Evolutionary conservation across 2,888 invertebrate species (phyloP).

Genomic region (Andrena bucephala): DNA sequence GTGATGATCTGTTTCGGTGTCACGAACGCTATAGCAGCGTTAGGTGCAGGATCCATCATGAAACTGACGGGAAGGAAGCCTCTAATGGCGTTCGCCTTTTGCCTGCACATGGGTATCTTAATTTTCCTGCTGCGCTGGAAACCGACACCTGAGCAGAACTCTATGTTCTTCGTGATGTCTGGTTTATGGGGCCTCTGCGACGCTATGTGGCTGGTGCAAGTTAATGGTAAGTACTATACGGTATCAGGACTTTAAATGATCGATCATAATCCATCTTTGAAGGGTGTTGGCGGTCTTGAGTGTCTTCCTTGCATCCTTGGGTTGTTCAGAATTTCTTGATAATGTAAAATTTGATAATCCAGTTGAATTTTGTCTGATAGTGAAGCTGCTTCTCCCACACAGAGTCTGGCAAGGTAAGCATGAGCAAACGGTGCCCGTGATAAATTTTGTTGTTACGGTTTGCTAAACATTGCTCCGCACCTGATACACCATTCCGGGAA

Average conservation of each 20-base stretch:
- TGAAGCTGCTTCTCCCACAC: too few species aligned
- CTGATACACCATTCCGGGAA: too few species aligned
- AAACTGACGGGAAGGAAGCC: constrained; percentile 93
- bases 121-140: constrained; percentile 90
- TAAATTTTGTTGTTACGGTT: too few species aligned
- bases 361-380: too few species aligned
- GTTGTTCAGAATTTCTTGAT: too few species aligned
- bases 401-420: too few species aligned
- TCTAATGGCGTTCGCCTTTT: constrained; percentile 91
- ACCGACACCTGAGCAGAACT: constrained; percentile 89
- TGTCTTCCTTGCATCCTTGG: too few species aligned
- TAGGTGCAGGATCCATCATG: constrained; percentile 91
- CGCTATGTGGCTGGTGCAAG: constrained; percentile 96
- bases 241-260: not conserved
- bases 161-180: constrained; percentile 92
- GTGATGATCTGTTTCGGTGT: constrained; percentile 97
- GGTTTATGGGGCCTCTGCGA: constrained; percentile 96
- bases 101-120: constrained; percentile 90
- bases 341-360: too few species aligned
- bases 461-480: too few species aligned
- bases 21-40: constrained; percentile 94
- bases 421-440: too few species aligned
- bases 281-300: too few species aligned
- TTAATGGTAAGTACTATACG: constrained; percentile 90
- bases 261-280: too few species aligned